Base-by-base conservation (phyloP, 2,888 invertebrate genomes). In the Drosophila cognata region DNA sequence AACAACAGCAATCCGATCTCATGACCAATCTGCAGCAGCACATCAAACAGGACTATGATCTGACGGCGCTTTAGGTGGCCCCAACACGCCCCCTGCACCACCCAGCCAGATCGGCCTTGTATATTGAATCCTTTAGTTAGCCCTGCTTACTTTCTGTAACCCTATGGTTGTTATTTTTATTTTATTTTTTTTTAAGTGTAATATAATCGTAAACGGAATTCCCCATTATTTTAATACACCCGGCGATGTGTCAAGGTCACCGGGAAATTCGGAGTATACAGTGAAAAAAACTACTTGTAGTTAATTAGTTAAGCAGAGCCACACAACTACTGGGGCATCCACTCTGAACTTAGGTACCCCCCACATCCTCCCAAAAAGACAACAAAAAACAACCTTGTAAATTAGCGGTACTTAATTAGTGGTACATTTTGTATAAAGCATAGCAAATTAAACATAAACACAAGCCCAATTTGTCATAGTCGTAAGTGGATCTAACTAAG, bases 1-100 rank as follows among this genome's bases (percentile, higher is more conserved):
- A 84, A 36, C 86, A 84, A 29, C 85, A 89, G 53, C 90, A 90
- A 85, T 91, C 92, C 87, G 88, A 92, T 82, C 87, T 92, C 90
- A 79, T 92, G 84, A 89, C 78, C 82, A 92, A 92, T 85, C 91
- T 92, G 79, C 92, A 92, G 80, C 91, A 91, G 76, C 93, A 96
- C 91, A 96, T 97, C 91, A 97, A 97, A 94, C 96, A 97, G 85
- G 97, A 97, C 94, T 97, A 97, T 92, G 97, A 97, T 93, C 95
- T 98, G 90, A 97, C 97, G 92, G 95, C 97, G 62, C 94, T 95
- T 93, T 95, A 95, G 95, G 93, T 57, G 4, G 18, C 11, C 48
- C 52, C 25, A 33, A 21, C 31, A 36, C 55, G 16, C 11, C 18
- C 2, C 36, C n/a, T 13, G 3, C n/a, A 18, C 52, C 31, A 18